Evolutionary conservation across 2,113 vertebrate species (phyloP).

Genomic region (Amphiprion percula): DNA sequence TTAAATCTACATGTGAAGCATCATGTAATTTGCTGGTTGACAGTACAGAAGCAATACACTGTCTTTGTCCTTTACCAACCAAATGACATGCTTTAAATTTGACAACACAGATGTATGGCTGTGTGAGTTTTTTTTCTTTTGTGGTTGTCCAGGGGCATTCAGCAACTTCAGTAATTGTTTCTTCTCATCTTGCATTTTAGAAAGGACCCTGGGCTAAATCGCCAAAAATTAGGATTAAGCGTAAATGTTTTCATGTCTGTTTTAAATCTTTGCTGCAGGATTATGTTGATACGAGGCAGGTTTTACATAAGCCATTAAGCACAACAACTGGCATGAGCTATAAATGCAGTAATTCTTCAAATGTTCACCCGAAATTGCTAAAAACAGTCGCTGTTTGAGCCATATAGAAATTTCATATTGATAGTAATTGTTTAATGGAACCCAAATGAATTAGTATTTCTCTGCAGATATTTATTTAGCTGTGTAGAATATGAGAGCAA

Average conservation of each 20-base stretch:
- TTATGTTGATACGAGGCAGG: slow-evolving; percentile 57
- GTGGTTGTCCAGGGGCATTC: neutral
- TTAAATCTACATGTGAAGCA: too few species aligned
- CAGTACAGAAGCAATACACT: too few species aligned
- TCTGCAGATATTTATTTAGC: neutral
- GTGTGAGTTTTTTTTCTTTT: neutral
- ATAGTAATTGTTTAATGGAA: neutral
- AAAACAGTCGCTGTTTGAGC: neutral
- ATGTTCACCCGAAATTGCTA: neutral
- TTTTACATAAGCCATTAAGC: slow-evolving; percentile 72
- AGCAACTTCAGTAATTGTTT: neutral
- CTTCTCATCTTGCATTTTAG: slow-evolving; percentile 2
- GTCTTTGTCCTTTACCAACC: too few species aligned
- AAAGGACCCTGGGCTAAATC: slow-evolving; percentile 19
- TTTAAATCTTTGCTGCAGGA: slow-evolving; percentile 62
- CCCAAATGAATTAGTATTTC: neutral
- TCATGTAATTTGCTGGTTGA: too few species aligned
- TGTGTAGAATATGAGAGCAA: too few species aligned
- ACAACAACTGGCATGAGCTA: slow-evolving; percentile 35
- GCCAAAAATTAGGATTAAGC: slow-evolving; percentile 43
- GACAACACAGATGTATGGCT: too few species aligned
- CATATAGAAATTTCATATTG: neutral
- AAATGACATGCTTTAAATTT: too few species aligned
- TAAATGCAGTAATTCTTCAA: slow-evolving; percentile 43
- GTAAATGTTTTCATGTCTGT: slow-evolving; percentile 48